A percentile compares a stretch with the other conserved stretches of the same genome.
Evolutionary conservation across 53 echinoderm and acorn worm species (phyloP).

Genomic region (Antedon mediterranea): DNA sequence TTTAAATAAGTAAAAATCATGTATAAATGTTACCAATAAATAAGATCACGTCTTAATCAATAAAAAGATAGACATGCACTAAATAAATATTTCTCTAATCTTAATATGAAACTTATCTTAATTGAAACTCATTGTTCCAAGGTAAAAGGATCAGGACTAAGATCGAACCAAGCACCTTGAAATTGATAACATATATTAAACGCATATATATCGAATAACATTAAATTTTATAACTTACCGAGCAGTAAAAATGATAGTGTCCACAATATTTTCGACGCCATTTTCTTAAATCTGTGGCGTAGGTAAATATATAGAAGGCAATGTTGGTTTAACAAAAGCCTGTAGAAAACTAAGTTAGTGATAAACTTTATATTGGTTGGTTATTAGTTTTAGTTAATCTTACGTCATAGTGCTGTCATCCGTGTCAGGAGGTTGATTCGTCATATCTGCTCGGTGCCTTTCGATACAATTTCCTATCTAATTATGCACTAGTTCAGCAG

Average conservation of each 20-base stretch:
- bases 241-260: not conserved
- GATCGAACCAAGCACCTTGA: too few species aligned
- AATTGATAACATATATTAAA: too few species aligned
- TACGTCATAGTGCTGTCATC: not conserved
- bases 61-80: too few species aligned
- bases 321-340: not conserved
- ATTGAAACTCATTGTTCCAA: too few species aligned
- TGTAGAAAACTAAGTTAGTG: not conserved
- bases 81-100: too few species aligned
- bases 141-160: too few species aligned
- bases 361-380: not conserved
- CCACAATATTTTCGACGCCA: not conserved
- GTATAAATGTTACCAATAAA: too few species aligned
- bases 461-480: not conserved
- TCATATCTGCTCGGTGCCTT: not conserved
- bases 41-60: too few species aligned
- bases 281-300: not conserved
- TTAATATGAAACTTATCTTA: too few species aligned
- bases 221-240: not conserved
- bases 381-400: not conserved
- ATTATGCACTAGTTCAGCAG: not conserved
- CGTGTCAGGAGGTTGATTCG: not conserved
- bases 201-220: too few species aligned
- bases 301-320: not conserved
- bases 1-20: too few species aligned